Base-by-base conservation (phyloP, 2,113 vertebrate genomes). In the Cairina moschata region DNA sequence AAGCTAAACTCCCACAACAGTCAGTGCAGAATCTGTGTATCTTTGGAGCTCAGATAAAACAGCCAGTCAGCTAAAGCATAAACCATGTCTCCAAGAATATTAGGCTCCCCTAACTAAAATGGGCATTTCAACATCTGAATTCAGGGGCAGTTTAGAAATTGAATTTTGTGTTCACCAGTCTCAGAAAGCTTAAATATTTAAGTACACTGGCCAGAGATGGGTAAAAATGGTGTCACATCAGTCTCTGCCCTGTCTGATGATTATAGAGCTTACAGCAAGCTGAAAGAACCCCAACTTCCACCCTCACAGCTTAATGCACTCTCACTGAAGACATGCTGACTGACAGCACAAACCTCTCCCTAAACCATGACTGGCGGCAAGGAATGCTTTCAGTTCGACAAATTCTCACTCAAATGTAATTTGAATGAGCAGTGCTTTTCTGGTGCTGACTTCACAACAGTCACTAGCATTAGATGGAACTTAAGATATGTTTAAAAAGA, bases 251-350 rank as follows among this genome's bases (percentile, higher is more conserved):
- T 40, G n/a, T n/a, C 26, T 92, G 28, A 38, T 50, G 22, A 59
- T 62, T 9, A 66, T 2, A 44, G 2, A 26, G 26, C 6, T 54
- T 50, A 54, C 0, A 3, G 12, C 2, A 13, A 73, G 4, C 13
- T 85, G 34, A 69, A 79, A 75, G 15, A 90, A 72, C 4, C 28
- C 14, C 5, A 76, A 28, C n/a, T 67, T 92, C 68, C 25, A 81
- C 29, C n/a, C 31, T 81, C n/a, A 71, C 28, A 71, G 22, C 60
- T 91, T 58, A 36, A 66, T 2, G 2, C 40, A 55, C 46, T 55
- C 23, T 62, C 29, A 74, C 55, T 78, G 50, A 74, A 84, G 15
- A 58, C 14, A 9, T n/a, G 34, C n/a, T 69, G 46, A 40, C n/a
- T 23, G 67, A 56, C 8, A 69, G 17, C 2, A 77, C 8, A 59